Evolutionary conservation across 2,888 invertebrate genomes (phyloP).

Genomic region (Drosophila stalkeri): DNA sequence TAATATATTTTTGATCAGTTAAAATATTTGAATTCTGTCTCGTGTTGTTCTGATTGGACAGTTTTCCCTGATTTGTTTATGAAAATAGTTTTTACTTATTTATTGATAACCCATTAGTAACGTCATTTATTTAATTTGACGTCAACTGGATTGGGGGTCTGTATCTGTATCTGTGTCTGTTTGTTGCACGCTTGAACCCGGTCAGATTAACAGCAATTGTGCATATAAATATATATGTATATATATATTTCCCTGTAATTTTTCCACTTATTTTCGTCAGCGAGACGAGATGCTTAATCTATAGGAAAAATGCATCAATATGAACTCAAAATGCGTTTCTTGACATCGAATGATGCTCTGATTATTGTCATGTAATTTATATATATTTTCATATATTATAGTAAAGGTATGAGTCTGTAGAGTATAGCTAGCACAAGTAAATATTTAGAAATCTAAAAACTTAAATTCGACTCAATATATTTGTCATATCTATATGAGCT

Average conservation of each 20-base stretch:
- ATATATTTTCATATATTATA: background rate
- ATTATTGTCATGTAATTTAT: background rate
- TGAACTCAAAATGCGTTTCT: constrained; percentile 63
- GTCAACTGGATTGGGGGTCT: constrained; percentile 24
- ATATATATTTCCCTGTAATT: constrained; percentile 19
- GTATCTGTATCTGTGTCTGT: constrained; percentile 11
- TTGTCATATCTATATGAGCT: background rate
- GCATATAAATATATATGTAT: constrained; percentile 46
- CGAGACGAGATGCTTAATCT: constrained; percentile 29
- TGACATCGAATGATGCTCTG: constrained; percentile 42
- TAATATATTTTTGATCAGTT: constrained; percentile 10
- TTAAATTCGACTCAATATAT: background rate
- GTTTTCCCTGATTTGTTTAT: constrained; percentile 1
- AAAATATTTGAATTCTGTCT: background rate
- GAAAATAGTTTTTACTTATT: background rate
- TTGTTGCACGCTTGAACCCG: constrained; percentile 45
- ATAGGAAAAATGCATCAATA: constrained; percentile 42
- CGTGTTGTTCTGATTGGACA: background rate
- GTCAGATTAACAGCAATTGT: constrained; percentile 22
- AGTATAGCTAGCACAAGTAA: background rate
- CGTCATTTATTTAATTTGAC: constrained; percentile 19
- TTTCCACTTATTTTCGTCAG: constrained; percentile 20
- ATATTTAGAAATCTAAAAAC: background rate
- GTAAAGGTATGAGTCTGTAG: background rate
- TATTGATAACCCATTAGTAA: constrained; percentile 41